Evolutionary conservation across 2,113 vertebrate genomes (phyloP).

Genomic region (Phoxinus phoxinus): DNA sequence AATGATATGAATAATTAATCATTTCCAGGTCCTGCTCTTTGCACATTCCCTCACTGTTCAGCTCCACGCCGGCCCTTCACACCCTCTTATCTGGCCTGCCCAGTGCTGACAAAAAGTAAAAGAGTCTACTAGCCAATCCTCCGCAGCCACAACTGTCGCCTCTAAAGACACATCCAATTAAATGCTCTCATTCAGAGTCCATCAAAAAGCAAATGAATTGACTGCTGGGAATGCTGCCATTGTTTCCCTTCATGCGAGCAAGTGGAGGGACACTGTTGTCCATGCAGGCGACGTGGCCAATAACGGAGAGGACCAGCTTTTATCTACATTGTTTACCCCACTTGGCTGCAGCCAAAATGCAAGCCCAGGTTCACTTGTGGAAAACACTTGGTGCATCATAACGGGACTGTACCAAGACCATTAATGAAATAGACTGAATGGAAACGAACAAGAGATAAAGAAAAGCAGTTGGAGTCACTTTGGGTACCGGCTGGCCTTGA

Average conservation of each 20-base stretch:
- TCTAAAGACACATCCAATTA: slow-evolving; percentile 56
- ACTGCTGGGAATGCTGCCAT: slow-evolving; percentile 47
- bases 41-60: slow-evolving; percentile 22
- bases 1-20: slow-evolving; percentile 15
- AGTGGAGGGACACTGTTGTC: background rate
- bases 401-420: slow-evolving; percentile 8
- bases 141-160: background rate
- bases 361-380: slow-evolving; percentile 29
- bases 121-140: slow-evolving; percentile 10
- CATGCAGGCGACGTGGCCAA: background rate
- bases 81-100: slow-evolving; percentile 52
- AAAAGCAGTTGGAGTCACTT: slow-evolving; percentile 9
- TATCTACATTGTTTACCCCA: slow-evolving; percentile 39
- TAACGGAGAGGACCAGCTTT: slow-evolving; percentile 16
- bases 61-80: slow-evolving; percentile 24
- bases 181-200: slow-evolving; percentile 43
- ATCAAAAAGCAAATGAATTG: slow-evolving; percentile 55
- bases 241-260: slow-evolving; percentile 41
- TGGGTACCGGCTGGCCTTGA: background rate
- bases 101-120: slow-evolving; percentile 39
- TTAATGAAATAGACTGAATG: slow-evolving; percentile 20
- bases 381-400: slow-evolving; percentile 22
- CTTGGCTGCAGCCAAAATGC: slow-evolving; percentile 12
- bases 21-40: slow-evolving; percentile 24
- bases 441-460: background rate